Conservation (phyloP, 2,888 invertebrate genomes). For the Eumerus sabulonum region DNA sequence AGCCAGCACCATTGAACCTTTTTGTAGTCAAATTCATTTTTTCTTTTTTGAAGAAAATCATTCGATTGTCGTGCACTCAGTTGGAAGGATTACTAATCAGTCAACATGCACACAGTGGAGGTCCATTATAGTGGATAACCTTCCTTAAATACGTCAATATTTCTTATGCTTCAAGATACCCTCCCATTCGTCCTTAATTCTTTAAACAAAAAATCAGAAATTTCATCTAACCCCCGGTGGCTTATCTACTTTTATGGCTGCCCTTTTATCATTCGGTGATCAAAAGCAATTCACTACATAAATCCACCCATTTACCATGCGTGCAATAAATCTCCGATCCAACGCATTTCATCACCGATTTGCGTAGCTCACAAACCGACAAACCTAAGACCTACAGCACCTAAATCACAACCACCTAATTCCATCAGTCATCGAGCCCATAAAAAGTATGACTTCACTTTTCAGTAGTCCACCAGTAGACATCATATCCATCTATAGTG, state of each 20-base stretch:
- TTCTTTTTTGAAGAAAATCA: too few relatives aligned
- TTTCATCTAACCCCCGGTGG: neutral
- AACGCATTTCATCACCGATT: conserved; percentile 60
- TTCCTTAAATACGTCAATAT: too few relatives aligned
- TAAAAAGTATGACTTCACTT: conserved; percentile 66
- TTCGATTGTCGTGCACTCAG: too few relatives aligned
- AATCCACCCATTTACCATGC: conserved; percentile 52
- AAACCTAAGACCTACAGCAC: conserved; percentile 6
- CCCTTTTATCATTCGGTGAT: conserved; percentile 48
- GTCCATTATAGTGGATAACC: too few relatives aligned
- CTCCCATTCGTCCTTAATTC: too few relatives aligned
- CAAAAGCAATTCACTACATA: conserved; percentile 9
- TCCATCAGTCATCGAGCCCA: conserved; percentile 66
- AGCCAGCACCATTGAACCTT: too few relatives aligned
- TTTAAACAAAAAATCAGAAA: too few relatives aligned
- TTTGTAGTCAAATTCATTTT: too few relatives aligned
- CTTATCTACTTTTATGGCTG: conserved; percentile 57
- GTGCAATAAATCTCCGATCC: conserved; percentile 59
- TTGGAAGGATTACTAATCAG: too few relatives aligned
- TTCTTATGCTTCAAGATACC: too few relatives aligned
- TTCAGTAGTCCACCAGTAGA: conserved; percentile 11
- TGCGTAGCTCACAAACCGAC: conserved; percentile 24
- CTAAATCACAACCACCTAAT: conserved; percentile 65
- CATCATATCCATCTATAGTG: neutral
- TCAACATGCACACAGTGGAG: too few relatives aligned